Conservation (phyloP, 2,113 vertebrate genomes). For the Macquaria australasica region DNA sequence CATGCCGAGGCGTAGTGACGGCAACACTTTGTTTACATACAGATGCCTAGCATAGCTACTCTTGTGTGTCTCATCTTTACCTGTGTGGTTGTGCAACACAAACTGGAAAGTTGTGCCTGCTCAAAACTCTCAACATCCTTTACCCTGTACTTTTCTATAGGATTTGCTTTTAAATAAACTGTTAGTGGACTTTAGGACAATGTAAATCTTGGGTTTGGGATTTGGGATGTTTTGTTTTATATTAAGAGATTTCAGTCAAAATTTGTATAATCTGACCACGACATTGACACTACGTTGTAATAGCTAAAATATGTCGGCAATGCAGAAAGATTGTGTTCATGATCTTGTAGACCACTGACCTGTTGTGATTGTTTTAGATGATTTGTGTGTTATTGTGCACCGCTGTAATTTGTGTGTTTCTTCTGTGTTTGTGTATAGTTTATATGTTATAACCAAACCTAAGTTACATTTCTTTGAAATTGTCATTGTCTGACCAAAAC, state of each 20-base stretch:
- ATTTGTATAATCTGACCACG: background rate
- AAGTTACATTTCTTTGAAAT: background rate
- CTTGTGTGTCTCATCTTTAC: constrained; percentile 3
- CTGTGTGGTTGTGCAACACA: constrained; percentile 9
- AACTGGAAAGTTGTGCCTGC: background rate
- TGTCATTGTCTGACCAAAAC: constrained; percentile 22
- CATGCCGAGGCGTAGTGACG: background rate
- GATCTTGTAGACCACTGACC: background rate
- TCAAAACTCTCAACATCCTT: background rate
- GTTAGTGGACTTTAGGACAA: background rate
- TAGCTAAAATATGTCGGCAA: background rate
- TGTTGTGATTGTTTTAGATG: background rate
- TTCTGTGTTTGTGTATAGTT: constrained; percentile 17
- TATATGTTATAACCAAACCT: background rate
- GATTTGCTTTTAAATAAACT: background rate
- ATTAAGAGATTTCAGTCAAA: background rate
- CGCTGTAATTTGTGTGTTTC: constrained; percentile 11
- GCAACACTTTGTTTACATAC: constrained; percentile 24
- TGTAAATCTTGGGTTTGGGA: background rate
- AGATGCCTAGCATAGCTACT: background rate
- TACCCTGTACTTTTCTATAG: background rate
- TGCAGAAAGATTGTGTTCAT: background rate
- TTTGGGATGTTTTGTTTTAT: background rate
- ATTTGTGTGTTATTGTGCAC: constrained; percentile 5
- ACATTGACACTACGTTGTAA: constrained; percentile 6